Evolutionary conservation across 2,888 invertebrate genomes (phyloP).

Genomic region (Dynastes grantii): DNA sequence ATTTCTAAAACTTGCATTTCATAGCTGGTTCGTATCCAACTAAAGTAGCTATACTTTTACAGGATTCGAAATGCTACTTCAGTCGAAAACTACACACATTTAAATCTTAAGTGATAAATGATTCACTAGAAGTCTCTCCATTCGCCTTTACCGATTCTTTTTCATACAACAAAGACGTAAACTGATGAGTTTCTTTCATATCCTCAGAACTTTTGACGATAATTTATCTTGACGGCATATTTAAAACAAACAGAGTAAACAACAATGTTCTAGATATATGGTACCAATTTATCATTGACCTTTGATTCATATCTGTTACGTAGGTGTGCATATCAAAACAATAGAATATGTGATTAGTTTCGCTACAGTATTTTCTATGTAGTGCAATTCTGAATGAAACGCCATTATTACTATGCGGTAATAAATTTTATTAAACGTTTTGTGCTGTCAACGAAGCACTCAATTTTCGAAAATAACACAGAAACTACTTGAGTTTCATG

Average conservation of each 20-base stretch:
- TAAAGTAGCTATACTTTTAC: background rate
- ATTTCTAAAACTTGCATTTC: background rate
- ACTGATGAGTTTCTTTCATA: background rate
- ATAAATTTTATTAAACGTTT: background rate
- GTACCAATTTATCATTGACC: too few relatives aligned
- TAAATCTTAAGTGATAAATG: constrained; percentile 24
- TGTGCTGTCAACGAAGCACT: background rate
- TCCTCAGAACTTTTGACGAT: background rate
- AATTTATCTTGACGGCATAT: background rate
- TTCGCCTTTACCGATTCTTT: constrained; percentile 1
- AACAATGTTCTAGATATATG: too few relatives aligned
- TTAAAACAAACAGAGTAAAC: background rate
- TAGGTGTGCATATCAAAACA: too few relatives aligned
- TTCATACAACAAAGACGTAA: background rate
- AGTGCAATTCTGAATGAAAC: too few relatives aligned
- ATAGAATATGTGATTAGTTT: too few relatives aligned
- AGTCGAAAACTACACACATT: background rate
- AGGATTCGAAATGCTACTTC: background rate
- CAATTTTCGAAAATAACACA: background rate
- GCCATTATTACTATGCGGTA: background rate
- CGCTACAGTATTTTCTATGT: too few relatives aligned
- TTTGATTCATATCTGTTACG: too few relatives aligned
- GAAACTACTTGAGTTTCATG: background rate
- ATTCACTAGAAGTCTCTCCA: background rate
- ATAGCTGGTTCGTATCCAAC: background rate